Evolutionary conservation across 2,888 invertebrate species (phyloP).

Genomic region (Ceriagrion tenellum): DNA sequence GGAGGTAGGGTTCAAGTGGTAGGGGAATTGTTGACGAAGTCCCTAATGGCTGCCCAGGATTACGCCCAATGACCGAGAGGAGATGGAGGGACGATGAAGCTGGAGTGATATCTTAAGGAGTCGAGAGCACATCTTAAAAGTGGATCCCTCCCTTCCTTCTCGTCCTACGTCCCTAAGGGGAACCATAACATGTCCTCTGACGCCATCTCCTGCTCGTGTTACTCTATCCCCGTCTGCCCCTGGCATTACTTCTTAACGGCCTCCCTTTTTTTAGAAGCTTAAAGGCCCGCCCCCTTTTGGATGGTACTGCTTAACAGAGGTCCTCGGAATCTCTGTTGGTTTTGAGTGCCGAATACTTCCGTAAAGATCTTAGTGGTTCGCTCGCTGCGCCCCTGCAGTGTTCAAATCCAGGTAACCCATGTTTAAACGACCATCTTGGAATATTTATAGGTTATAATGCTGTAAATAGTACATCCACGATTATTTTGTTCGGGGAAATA

Average conservation of each 20-base stretch:
- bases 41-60: constrained; percentile 47
- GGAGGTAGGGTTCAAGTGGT: not conserved
- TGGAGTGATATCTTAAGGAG: not conserved
- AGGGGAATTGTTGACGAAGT: constrained; percentile 25
- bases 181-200: not conserved
- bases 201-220: not conserved
- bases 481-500: too few species aligned
- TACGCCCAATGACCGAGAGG: constrained; percentile 47
- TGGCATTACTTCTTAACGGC: not conserved
- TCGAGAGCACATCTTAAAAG: not conserved
- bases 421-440: not conserved
- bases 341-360: not conserved
- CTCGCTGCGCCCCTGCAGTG: not conserved
- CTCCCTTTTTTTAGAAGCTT: not conserved
- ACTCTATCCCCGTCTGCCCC: not conserved
- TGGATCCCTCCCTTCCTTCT: not conserved
- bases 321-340: not conserved
- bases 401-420: not conserved
- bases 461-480: too few species aligned
- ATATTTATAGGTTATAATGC: too few species aligned
- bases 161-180: not conserved
- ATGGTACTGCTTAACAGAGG: constrained; percentile 4
- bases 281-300: not conserved
- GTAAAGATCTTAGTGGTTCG: not conserved
- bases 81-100: not conserved